Conservation (phyloP, 2,113 vertebrate species). For the Pitta sordida region DNA sequence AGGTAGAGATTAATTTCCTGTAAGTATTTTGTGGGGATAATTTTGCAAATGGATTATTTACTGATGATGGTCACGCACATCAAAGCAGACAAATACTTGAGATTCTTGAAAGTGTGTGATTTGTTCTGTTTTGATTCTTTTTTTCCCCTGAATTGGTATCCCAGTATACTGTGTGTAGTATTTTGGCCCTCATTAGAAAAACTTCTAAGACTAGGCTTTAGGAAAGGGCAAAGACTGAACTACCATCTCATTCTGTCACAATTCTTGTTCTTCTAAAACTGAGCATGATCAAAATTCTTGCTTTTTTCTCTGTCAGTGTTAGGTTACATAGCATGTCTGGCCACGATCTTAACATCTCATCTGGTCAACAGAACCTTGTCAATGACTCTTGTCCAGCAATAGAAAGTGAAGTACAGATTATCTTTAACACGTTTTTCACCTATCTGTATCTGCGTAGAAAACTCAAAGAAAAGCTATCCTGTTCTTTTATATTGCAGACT, state of each 20-base stretch:
- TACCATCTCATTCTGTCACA: background rate
- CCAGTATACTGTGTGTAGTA: background rate
- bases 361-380: background rate
- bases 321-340: background rate
- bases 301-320: background rate
- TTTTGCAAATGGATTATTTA: background rate
- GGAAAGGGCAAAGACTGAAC: background rate
- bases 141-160: background rate
- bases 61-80: background rate
- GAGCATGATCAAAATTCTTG: background rate
- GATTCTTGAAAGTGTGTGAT: rapidly evolving
- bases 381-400: background rate
- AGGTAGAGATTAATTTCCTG: background rate
- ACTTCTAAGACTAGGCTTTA: background rate
- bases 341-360: background rate
- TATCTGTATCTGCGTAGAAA: background rate
- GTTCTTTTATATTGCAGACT: background rate
- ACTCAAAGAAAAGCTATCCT: background rate
- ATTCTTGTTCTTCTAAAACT: background rate
- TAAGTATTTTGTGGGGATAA: background rate
- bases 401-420: background rate
- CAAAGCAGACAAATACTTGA: background rate
- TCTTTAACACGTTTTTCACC: background rate
- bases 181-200: background rate
- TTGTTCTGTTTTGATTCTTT: background rate